phyloP scores from a whole-genome alignment of 2,113 vertebrate species.

The Microtus montanus region DNA sequence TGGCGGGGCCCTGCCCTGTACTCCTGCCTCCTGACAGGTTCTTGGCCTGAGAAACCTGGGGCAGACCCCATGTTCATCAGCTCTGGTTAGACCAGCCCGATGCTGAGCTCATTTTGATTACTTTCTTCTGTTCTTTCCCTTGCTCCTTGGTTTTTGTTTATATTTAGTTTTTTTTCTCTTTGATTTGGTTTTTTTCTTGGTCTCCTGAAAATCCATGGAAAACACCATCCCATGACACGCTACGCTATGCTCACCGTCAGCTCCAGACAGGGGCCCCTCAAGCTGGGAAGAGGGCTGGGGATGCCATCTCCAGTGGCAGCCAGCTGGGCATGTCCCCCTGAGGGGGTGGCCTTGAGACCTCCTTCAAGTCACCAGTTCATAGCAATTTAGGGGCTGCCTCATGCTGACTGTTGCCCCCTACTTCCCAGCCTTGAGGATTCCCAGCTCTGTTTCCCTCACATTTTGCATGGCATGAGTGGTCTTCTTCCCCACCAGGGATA shows the following conservation, averaged over 20 bases:
- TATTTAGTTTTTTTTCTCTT: constrained; percentile 57
- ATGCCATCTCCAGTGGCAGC: constrained; percentile 66
- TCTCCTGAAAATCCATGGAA: constrained; percentile 85
- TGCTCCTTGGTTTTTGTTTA: not conserved
- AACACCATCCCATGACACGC: constrained; percentile 85
- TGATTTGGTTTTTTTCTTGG: constrained; percentile 72
- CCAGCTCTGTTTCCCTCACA: constrained; percentile 61
- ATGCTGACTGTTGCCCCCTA: constrained; percentile 58
- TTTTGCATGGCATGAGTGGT: constrained; percentile 80
- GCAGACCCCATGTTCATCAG: not conserved
- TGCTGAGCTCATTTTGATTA: constrained; percentile 59
- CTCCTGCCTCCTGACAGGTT: constrained; percentile 25
- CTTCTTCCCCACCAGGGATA: constrained; percentile 71
- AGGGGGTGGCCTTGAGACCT: not conserved
- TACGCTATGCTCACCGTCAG: constrained; percentile 79
- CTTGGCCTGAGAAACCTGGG: constrained; percentile 52
- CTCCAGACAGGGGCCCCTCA: constrained; percentile 62
- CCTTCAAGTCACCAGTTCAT: not conserved
- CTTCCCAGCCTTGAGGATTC: constrained; percentile 54
- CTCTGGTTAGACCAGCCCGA: constrained; percentile 63
- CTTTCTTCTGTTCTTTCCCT: constrained; percentile 62
- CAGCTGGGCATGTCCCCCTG: not conserved
- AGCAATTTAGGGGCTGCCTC: constrained; percentile 10
- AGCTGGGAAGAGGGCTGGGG: constrained; percentile 44
- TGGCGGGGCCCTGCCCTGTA: constrained; percentile 17